A percentile compares a stretch with the other conserved stretches of the same genome.
Conservation (phyloP, 2,797 vertebrate species). For the Pseudochirops cupreus region DNA sequence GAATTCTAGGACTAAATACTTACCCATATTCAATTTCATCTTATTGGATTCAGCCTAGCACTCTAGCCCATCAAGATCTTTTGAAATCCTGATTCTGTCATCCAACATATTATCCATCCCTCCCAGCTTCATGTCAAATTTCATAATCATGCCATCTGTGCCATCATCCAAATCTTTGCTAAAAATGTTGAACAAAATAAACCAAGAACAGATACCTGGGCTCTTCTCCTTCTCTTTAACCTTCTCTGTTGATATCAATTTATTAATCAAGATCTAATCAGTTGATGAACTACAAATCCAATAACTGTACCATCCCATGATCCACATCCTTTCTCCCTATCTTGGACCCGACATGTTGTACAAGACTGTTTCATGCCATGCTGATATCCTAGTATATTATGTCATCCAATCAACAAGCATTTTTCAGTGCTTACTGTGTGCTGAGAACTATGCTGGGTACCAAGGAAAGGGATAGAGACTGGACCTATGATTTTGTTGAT, state of each 20-base stretch:
- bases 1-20: background rate
- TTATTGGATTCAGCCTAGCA: background rate
- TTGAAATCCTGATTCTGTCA: background rate
- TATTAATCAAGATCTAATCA: background rate
- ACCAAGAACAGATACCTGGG: background rate
- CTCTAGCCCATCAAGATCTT: background rate
- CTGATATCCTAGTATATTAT: background rate
- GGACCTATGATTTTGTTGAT: background rate
- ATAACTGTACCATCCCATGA: background rate
- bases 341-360: background rate
- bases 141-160: background rate
- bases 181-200: background rate
- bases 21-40: background rate
- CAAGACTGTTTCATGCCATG: background rate
- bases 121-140: background rate
- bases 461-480: background rate
- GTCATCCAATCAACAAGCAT: background rate
- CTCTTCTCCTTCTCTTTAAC: background rate
- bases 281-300: background rate
- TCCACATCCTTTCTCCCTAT: background rate
- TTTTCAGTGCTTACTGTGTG: background rate
- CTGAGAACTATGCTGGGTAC: background rate
- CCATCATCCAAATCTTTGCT: constrained; percentile 1
- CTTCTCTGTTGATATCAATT: background rate
- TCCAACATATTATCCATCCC: background rate